Percentiles rank a stretch among this genome's conserved stretches.
phyloP scores from a whole-genome alignment of 2,888 invertebrate species.

The Eristalis intricaria region DNA sequence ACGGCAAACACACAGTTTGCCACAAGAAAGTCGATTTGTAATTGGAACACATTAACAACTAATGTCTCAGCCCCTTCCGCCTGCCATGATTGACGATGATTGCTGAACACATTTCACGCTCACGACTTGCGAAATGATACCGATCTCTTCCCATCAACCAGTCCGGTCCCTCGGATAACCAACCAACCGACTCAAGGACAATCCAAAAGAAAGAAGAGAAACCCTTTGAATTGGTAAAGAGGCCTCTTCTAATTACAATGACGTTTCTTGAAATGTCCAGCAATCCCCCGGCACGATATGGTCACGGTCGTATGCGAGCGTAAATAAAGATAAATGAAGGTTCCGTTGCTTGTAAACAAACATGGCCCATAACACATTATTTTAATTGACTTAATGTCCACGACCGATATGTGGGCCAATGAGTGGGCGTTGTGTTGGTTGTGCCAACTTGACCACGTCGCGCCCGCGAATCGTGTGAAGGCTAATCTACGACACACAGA shows the following conservation, averaged over 20 bases:
- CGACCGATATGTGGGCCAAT: constrained; percentile 4
- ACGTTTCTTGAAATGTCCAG: constrained; percentile 2
- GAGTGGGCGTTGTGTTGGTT: not conserved
- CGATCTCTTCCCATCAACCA: constrained; percentile 27
- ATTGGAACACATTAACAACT: constrained; percentile 3
- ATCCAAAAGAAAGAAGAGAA: not conserved
- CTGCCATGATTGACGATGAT: constrained; percentile 25
- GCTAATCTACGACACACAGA: not conserved
- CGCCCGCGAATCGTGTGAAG: not conserved
- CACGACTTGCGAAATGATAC: constrained; percentile 12
- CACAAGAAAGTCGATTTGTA: constrained; percentile 19
- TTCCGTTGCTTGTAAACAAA: constrained; percentile 37
- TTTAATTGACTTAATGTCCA: constrained; percentile 36
- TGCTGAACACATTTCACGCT: constrained; percentile 13
- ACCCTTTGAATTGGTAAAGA: constrained; percentile 9
- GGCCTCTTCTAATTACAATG: constrained; percentile 24
- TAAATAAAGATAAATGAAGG: constrained; percentile 34
- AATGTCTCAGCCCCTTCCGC: not conserved
- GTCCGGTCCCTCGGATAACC: too few relatives aligned
- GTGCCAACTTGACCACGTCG: constrained; percentile 23
- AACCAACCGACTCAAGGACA: not conserved
- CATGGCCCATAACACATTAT: constrained; percentile 6
- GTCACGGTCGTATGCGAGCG: not conserved
- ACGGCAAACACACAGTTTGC: not conserved
- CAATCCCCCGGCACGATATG: not conserved